Base-by-base conservation (phyloP, 2,113 vertebrate species). In the Benthochromis sp. region DNA sequence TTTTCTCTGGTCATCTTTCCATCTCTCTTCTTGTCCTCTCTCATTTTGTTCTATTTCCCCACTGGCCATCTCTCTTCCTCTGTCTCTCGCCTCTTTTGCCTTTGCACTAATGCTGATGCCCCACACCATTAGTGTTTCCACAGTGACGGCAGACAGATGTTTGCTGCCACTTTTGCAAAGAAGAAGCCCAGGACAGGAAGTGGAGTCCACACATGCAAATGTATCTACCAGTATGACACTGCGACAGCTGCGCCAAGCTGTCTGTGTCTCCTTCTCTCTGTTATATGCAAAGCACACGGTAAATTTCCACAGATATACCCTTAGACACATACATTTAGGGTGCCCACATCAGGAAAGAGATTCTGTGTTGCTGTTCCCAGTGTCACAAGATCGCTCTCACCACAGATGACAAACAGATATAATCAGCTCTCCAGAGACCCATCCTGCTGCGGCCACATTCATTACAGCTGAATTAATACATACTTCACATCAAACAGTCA, bases 71-170 rank as follows among this genome's bases (percentile, higher is more conserved):
- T 83, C 85, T 61, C 81, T 86, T 16, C 86, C 80, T 71, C 63
- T 53, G 27, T 10, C 69, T 38, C 76, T 93, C 90, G 87, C 88
- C 90, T 92, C 6, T 92, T 95, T 90, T 91, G 91, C 82, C 63
- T 66, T 78, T 91, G 78, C 89, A 31, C 90, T 91, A 83, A 84
- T 89, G 95, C 92, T 89, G 90, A 91, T 88, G 40, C 84, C 88
- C 29, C n/a, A 13, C 97, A 94, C 95, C 97, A 97, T 97, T 96
- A 96, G 96, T 97, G 97, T 97, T 96, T 94, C 95, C 96, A 92
- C 96, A 95, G 97, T 97, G 97, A 97, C 97, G 97, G 97, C 95
- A 96, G 97, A 97, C 98, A 98, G 97, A 98, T 98, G 98, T 98
- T 98, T 97, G 97, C 95, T 97, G 97, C 97, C 95, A 94, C 96